A percentile compares a stretch with the other conserved stretches of the same genome.
phyloP scores from a whole-genome alignment of 2,888 invertebrate genomes.

The Erynnis tages region DNA sequence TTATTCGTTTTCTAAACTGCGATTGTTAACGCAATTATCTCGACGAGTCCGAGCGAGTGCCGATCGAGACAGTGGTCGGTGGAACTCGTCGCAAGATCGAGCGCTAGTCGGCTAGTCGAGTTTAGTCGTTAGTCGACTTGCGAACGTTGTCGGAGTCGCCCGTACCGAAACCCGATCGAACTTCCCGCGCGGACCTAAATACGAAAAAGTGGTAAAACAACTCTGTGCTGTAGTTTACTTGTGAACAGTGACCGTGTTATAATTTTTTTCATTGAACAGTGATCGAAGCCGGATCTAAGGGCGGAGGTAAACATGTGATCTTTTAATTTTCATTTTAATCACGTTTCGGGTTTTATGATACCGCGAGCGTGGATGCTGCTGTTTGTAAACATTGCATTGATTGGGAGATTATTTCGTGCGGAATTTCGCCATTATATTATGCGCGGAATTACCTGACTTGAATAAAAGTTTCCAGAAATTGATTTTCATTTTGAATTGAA shows the following conservation, averaged over 20 bases:
- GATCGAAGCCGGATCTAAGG: conserved; percentile 38
- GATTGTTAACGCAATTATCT: conserved; percentile 53
- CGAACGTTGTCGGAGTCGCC: conserved; percentile 47
- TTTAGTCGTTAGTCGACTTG: conserved; percentile 46
- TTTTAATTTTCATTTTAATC: conserved; percentile 16
- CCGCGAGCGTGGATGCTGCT: conserved; percentile 9
- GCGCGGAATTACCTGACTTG: too few relatives aligned
- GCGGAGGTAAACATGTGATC: conserved; percentile 42
- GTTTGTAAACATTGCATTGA: conserved; percentile 25
- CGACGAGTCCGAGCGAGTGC: conserved; percentile 33
- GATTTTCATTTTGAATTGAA: too few relatives aligned
- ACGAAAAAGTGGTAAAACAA: conserved; percentile 36
- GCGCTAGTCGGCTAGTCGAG: too few relatives aligned
- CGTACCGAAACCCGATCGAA: conserved; percentile 32
- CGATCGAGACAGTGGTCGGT: conserved; percentile 37
- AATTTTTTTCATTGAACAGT: conserved; percentile 29
- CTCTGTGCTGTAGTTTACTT: conserved; percentile 36
- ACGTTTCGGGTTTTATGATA: conserved; percentile 15
- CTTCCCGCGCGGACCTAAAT: conserved; percentile 35
- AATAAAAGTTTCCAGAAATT: too few relatives aligned
- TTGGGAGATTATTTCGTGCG: conserved; percentile 6
- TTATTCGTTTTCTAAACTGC: conserved; percentile 73
- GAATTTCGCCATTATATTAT: neutral
- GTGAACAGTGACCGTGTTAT: conserved; percentile 39
- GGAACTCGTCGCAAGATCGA: conserved; percentile 29